Evolutionary conservation across 1,140 invertebrate species (phyloP).

Genomic region (Bombus waltoni): DNA sequence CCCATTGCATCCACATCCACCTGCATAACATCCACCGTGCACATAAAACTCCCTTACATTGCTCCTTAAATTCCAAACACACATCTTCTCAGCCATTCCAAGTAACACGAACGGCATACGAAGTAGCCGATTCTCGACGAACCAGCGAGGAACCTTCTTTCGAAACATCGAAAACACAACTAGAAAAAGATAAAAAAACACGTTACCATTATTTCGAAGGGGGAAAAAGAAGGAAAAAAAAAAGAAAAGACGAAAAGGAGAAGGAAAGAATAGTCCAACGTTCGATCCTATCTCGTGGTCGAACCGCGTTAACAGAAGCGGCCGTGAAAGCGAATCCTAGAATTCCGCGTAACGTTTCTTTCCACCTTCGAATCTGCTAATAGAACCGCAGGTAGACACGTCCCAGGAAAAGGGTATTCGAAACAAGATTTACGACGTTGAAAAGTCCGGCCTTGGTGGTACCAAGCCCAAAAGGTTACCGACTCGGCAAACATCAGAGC

Average conservation of each 20-base stretch:
- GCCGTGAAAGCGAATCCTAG: background rate
- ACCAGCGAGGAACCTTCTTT: background rate
- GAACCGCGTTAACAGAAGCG: background rate
- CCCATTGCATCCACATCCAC: background rate
- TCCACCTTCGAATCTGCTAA: constrained; percentile 29
- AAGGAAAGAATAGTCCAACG: too few relatives aligned
- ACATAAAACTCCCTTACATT: background rate
- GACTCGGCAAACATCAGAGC: background rate
- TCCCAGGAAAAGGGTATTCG: constrained; percentile 16
- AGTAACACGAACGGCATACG: background rate
- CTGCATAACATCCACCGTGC: background rate
- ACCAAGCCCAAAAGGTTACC: constrained; percentile 38
- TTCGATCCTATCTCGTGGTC: background rate
- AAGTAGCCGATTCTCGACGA: background rate
- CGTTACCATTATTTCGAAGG: background rate
- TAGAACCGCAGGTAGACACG: constrained; percentile 36
- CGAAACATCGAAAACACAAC: background rate
- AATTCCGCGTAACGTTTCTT: background rate
- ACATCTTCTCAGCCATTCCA: constrained; percentile 1
- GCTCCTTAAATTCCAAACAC: constrained; percentile 11
- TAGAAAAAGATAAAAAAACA: too few relatives aligned
- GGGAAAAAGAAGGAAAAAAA: too few relatives aligned
- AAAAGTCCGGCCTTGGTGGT: background rate
- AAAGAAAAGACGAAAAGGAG: too few relatives aligned
- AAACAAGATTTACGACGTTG: constrained; percentile 40